Percentiles rank a stretch among this genome's conserved stretches.
Conservation (phyloP, 2,888 invertebrate genomes). For the Tenthredo amoena region DNA sequence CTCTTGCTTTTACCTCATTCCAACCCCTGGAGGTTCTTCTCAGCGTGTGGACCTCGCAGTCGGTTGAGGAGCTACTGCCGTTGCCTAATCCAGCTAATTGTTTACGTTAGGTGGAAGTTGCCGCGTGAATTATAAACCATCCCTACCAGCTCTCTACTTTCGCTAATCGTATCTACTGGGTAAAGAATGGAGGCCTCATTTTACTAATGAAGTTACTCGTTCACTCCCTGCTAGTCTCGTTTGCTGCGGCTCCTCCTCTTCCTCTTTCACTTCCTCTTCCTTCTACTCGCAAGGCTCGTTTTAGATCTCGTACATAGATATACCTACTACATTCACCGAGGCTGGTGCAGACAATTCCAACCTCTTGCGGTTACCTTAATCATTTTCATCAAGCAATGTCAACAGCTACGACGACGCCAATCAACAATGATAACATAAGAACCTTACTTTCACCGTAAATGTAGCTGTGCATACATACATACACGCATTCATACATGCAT, state of each 20-base stretch:
- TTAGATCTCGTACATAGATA: not conserved
- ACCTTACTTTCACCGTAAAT: not conserved
- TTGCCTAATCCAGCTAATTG: conserved; percentile 74
- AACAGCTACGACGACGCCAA: conserved; percentile 28
- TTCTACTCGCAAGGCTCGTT: conserved; percentile 10
- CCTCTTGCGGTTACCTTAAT: conserved; percentile 38
- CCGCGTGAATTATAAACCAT: conserved; percentile 72
- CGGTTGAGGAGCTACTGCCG: conserved; percentile 54
- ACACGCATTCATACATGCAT: not conserved
- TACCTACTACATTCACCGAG: not conserved
- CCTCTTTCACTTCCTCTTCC: conserved; percentile 4
- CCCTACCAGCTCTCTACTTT: conserved; percentile 56
- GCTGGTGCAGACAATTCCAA: conserved; percentile 32
- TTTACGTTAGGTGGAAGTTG: conserved; percentile 74
- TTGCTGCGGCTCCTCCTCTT: not conserved
- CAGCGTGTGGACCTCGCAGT: conserved; percentile 22
- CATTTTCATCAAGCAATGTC: conserved; percentile 45
- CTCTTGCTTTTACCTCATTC: conserved; percentile 41
- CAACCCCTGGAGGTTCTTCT: conserved; percentile 55
- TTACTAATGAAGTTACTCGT: conserved; percentile 69
- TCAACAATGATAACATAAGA: conserved; percentile 43
- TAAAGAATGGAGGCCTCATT: conserved; percentile 71
- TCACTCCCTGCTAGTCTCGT: conserved; percentile 38
- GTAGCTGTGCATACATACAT: not conserved
- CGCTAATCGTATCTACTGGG: conserved; percentile 68